A percentile compares a stretch with the other conserved stretches of the same genome.
phyloP scores from a whole-genome alignment of 37 sponge, comb jelly and placozoan species.

The Eunapius fragilis region DNA sequence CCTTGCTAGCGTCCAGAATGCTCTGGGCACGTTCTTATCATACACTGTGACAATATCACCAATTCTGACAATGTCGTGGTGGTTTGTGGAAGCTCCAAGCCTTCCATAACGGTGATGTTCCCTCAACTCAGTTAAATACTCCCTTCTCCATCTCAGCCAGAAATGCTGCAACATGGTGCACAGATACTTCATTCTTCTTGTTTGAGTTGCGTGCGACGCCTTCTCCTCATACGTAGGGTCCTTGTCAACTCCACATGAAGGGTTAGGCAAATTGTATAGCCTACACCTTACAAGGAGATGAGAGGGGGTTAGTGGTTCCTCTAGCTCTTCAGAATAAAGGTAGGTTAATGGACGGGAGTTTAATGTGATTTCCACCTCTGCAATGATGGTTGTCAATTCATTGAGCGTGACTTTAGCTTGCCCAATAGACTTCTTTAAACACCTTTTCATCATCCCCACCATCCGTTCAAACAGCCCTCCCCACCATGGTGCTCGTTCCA shows the following conservation, averaged over 20 bases:
- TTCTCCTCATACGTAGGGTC: not conserved
- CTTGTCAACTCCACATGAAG: not conserved
- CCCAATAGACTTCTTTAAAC: conserved; percentile 11
- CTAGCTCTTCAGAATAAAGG: conserved; percentile 5
- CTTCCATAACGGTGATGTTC: not conserved
- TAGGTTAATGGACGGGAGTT: conserved; percentile 14
- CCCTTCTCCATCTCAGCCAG: conserved; percentile 17
- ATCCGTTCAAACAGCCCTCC: conserved; percentile 13
- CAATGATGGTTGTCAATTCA: not conserved
- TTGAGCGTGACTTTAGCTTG: conserved; percentile 1
- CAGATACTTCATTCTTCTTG: not conserved
- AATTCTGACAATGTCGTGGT: not conserved
- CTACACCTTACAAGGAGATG: conserved; percentile 4
- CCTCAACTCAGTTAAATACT: conserved; percentile 16
- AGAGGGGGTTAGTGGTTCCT: conserved; percentile 8
- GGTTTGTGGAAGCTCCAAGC: not conserved
- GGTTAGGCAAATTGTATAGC: not conserved
- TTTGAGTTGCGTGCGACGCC: not conserved
- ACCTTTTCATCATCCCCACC: not conserved
- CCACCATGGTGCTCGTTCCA: conserved; percentile 13
- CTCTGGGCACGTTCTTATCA: conserved; percentile 9
- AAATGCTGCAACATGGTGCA: not conserved
- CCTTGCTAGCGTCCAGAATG: conserved; percentile 28
- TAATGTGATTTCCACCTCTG: conserved; percentile 8
- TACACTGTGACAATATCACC: conserved; percentile 32